Evolutionary conservation across 2,888 invertebrate species (phyloP).

Genomic region (Metopia argyrocephala): DNA sequence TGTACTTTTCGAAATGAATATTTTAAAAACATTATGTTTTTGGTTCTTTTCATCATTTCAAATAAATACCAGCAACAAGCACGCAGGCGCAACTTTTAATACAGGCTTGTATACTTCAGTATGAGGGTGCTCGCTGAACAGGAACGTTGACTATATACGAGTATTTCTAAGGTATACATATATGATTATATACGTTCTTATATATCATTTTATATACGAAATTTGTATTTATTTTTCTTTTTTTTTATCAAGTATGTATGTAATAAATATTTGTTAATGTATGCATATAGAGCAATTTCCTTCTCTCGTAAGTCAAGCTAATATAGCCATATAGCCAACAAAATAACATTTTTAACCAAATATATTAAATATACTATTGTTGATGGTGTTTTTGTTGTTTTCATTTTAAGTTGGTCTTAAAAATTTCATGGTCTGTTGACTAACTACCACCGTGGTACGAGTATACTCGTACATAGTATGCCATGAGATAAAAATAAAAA

Average conservation of each 20-base stretch:
- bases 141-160: slow-evolving; percentile 59
- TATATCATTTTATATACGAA: neutral
- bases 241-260: neutral
- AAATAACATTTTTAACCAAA: neutral
- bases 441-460: slow-evolving; percentile 17
- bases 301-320: slow-evolving; percentile 13
- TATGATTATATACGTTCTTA: neutral
- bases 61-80: slow-evolving; percentile 35
- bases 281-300: slow-evolving; percentile 40
- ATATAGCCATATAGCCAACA: neutral
- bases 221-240: neutral
- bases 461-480: neutral
- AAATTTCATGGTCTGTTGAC: slow-evolving; percentile 58
- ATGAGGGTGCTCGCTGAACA: slow-evolving; percentile 62
- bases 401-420: slow-evolving; percentile 45
- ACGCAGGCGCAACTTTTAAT: slow-evolving; percentile 41
- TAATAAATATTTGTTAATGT: slow-evolving; percentile 31
- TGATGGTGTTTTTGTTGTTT: slow-evolving; percentile 25
- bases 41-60: no score
- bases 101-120: slow-evolving; percentile 31
- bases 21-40: neutral
- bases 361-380: neutral
- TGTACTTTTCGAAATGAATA: neutral
- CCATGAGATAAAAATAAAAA: neutral
- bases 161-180: neutral